Base-by-base conservation (phyloP, 2,113 vertebrate genomes). In the Hemichromis elongatus region DNA sequence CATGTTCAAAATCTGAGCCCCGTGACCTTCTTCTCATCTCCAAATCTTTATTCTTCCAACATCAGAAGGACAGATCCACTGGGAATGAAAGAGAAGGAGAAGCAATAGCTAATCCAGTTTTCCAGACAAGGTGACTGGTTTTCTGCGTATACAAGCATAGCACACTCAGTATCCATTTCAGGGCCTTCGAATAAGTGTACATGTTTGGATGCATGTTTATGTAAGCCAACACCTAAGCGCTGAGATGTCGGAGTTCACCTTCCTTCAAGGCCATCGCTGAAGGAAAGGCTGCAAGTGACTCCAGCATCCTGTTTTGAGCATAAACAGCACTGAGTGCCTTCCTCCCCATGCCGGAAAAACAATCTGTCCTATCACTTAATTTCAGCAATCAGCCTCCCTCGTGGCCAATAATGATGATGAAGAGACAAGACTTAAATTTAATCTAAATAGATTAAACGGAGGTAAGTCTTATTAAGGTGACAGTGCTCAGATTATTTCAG, bases 221-320 rank as follows among this genome's bases (percentile, higher is more conserved):
- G 80, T 77, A 77, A 86, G 80, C 19, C 87, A 89, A 86, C 56
- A 86, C 83, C 59, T 70, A 75, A 70, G 75, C n/a, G 26, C 28
- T 82, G 73, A 91, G 82, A 93, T 84, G 82, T 85, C 2, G 10
- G 66, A 90, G 81, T 90, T 91, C 88, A 90, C 68, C 85, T 75
- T 90, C 82, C 87, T 90, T 88, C 83, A 88, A 88, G 93, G 88
- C 88, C 35, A 53, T 8, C 77, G 79, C 84, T 7, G 84, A 91
- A 90, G 89, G 92, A 92, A 92, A 95, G 86, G 87, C 91, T 45
- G 55, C 82, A 77, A 70, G 83, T 86, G 82, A 59, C 82, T 89
- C 61, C 81, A 90, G 90, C 91, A 92, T 95, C 95, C 95, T 95
- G 95, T 95, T 95, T 91, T 93, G 92, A 85, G 85, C 57, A 86